Conservation (phyloP, 2,888 invertebrate genomes). For the Lacanobia wlatinum region DNA sequence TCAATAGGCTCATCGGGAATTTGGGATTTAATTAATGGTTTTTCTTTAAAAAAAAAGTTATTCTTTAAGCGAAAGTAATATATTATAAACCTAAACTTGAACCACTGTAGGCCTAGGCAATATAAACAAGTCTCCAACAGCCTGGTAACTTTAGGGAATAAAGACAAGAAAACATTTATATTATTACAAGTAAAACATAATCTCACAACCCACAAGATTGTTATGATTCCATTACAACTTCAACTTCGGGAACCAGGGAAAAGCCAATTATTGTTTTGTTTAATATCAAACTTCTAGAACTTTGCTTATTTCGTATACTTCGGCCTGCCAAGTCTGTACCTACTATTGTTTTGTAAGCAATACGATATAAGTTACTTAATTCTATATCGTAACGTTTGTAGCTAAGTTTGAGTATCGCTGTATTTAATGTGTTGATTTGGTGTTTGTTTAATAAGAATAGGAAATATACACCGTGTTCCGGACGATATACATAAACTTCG, state of each 20-base stretch:
- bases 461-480: too few relatives aligned
- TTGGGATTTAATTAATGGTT: too few relatives aligned
- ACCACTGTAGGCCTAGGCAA: not conserved
- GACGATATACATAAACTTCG: too few relatives aligned
- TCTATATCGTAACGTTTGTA: too few relatives aligned
- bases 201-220: conserved; percentile 2
- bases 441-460: too few relatives aligned
- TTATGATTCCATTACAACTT: conserved; percentile 45
- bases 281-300: conserved; percentile 29
- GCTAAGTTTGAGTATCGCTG: too few relatives aligned
- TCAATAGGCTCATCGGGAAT: too few relatives aligned
- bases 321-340: conserved; percentile 7
- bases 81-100: not conserved
- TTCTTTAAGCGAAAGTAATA: too few relatives aligned
- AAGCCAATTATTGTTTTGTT: conserved; percentile 38
- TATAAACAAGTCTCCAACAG: not conserved
- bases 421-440: too few relatives aligned
- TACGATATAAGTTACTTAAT: not conserved
- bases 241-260: conserved; percentile 19
- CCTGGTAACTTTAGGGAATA: not conserved
- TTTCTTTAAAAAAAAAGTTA: too few relatives aligned
- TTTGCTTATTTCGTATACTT: conserved; percentile 35
- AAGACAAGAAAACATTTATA: not conserved
- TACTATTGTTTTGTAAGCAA: conserved; percentile 16
- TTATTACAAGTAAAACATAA: not conserved